These are phyloP conservation scores for Caenorhabditis drosophilae DNA, from an alignment of 2,888 invertebrate genomes.

Conservation along the genomic window DNA sequence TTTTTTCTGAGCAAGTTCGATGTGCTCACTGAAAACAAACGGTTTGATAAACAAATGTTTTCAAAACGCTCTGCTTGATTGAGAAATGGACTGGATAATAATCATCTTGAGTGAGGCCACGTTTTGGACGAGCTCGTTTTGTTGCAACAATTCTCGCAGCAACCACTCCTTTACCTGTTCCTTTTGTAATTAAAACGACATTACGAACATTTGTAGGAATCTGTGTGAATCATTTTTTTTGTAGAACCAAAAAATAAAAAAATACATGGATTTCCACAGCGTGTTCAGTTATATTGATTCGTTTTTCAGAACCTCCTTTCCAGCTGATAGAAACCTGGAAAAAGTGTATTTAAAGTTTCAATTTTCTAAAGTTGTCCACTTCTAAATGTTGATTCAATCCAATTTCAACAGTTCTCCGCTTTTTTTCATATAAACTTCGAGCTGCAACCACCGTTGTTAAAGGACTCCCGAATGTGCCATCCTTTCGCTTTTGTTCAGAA, in stretches of 20 bases:
- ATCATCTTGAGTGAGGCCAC: conserved; percentile 48
- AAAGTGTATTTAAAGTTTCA: neutral
- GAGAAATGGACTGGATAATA: conserved; percentile 56
- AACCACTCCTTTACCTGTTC: conserved; percentile 52
- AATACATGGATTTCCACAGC: conserved; percentile 46
- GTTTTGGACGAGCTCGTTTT: conserved; percentile 44
- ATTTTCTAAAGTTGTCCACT: conserved; percentile 6
- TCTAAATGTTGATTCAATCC: conserved; percentile 23
- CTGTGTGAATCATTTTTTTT: conserved; percentile 14
- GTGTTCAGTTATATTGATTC: conserved; percentile 44
- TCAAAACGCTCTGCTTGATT: conserved; percentile 39
- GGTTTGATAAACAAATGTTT: conserved; percentile 50
- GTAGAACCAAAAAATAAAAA: neutral
- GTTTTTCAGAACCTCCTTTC: conserved; percentile 25
- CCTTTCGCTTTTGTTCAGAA: conserved; percentile 56
- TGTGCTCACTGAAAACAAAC: conserved; percentile 60
- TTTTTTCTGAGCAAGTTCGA: too few relatives aligned
- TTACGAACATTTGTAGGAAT: conserved; percentile 52
- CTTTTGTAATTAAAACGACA: conserved; percentile 45
- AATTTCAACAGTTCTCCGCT: conserved; percentile 32
- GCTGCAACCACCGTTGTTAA: conserved; percentile 51
- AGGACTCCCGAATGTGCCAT: conserved; percentile 55
- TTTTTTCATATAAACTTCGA: conserved; percentile 58
- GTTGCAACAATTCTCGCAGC: conserved; percentile 58
- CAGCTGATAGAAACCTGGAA: conserved; percentile 38